Base-by-base conservation (phyloP, 2,888 invertebrate genomes). In the Phragmatobia fuliginosa region DNA sequence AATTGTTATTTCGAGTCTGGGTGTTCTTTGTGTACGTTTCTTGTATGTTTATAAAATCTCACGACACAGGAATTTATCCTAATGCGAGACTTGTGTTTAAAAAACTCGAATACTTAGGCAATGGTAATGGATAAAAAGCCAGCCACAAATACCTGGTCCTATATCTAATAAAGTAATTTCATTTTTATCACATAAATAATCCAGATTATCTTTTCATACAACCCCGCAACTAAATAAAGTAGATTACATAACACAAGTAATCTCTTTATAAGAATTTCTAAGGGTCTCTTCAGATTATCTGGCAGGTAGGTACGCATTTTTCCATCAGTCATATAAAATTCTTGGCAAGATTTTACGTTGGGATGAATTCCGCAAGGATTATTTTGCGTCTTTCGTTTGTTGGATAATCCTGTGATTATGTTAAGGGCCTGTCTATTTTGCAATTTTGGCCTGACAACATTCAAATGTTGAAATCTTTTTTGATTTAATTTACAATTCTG, bases 401-500 rank as follows among this genome's bases (percentile, higher is more conserved):
- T 18, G 56, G 67, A 63, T 78, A 72, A 78, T 72, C 72, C 78
- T 1, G 11, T 80, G 71, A 78, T 65, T 65, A 66, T 21, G 36
- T 74, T 70, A 77, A 63, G 52, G 45, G 61, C 25, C 58, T 69
- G 71, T 71, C 10, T 36, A 71, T 56, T 80, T 78, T 71, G 74
- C 52, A 36, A 33, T 33, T 52, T 38, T 5, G 41, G 61, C 32
- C 32, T 38, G 62, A 71, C 60, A n/a, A 16, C 31, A 64, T 63
- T 28, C 36, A 56, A 21, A 60, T 21, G 6, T 2, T 56, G 14
- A 28, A 16, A 16, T 16, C 5, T 4, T 4, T 56, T 14, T 25
- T 2, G 49, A n/a, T 56, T 21, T 8, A 21, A 49, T 49, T n/a
- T 49, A 21, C 21, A 18, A 18, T 41, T 41, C 0, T 21, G 8